Evolutionary conservation across 2,888 invertebrate species (phyloP), one percentile per base, ranked within the genome.

Genomic region (Hypolimnas misippus): DNA sequence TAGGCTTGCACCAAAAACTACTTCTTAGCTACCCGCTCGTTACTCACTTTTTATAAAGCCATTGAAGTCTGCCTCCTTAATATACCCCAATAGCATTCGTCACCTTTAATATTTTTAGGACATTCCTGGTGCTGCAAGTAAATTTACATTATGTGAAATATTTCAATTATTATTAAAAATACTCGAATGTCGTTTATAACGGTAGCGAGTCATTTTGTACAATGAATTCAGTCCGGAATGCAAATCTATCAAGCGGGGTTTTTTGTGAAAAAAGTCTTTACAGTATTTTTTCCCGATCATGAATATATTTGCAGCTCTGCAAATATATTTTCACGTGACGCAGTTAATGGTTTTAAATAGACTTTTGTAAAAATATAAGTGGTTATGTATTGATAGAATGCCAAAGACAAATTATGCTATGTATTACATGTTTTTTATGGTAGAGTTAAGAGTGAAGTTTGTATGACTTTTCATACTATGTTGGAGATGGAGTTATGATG

Each of bases 241-340:
- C 62, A 66, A 69, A 70, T 67, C 62, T 66, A 63, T 69, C 64
- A 69, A 57, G 52, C 52, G 64, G 40, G 57, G 42, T 66, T 70
- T 63, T 69, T 50, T 33, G 56, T 60, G 52, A 66, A 55, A 60
- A 66, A 68, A 62, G 57, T 57, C 57, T 60, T 60, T 57, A 53
- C 51, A 57, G 54, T 51, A 33, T 49, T 58, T 55, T 49, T 25
- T 49, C 25, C 49, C 58, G 29, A 54, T 57, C 61, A 53, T 65
- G 46, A 52, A 59, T 54, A 49, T 57, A 53, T 59, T 42, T 53
- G 62, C 56, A 21, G 56, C 60, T 55, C 56, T 56, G 51, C 49
- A 38, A 56, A 56, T 49, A 62, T 62, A 62, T 65, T 58, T 65
- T 61, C 62, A 51, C 55, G 58, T 58, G 57, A 55, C 54, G 19